Base-by-base conservation (phyloP, 2,888 invertebrate genomes). In the Plutella xylostella region DNA sequence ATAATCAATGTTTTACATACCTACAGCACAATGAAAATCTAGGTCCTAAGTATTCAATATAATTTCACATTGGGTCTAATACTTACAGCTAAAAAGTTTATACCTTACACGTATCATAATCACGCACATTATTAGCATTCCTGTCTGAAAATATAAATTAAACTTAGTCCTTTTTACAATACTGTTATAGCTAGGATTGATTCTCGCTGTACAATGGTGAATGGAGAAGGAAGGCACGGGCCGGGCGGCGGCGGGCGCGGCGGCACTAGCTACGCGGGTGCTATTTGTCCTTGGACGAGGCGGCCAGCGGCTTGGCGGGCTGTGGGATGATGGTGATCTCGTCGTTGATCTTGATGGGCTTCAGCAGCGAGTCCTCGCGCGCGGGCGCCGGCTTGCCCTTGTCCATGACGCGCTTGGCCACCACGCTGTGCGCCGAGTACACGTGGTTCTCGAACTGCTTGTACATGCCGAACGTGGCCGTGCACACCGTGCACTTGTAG, bases 401-500 rank as follows among this genome's bases (percentile, higher is more conserved):
- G 62, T 92, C 93, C 89, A 92, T 92, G 22, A 92, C 92, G 51
- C 93, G 89, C 63, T 94, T 93, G 31, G 94, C 93, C 15, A 94
- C 94, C 17, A 94, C 93, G 67, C 94, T 94, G 64, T 96, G 96
- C 18, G 94, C 95, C 33, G 94, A 94, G 65, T 96, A 96, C 5
- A 96, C 96, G 70, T 96, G 96, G 69, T 92, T 95, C 69, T 96
- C 96, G 61, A 96, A 96, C 63, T 94, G 92, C 77, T 94, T 94
- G 86, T 96, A 96, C 93, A 96, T 94, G 59, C 94, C 94, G 65
- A 96, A 96, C 2, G 96, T 96, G 19, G 96, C 96, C 33, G 95
- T 94, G 72, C 96, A 96, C 21, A 96, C 96, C 11, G 96, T 96
- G 76, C 96, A 96, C 76, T 96, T 96, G 86, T 96, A 96, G 21